Evolutionary conservation across 2,888 invertebrate species (phyloP), one percentile per base, ranked within the genome.

Genomic region (Stenodera caucasica): DNA sequence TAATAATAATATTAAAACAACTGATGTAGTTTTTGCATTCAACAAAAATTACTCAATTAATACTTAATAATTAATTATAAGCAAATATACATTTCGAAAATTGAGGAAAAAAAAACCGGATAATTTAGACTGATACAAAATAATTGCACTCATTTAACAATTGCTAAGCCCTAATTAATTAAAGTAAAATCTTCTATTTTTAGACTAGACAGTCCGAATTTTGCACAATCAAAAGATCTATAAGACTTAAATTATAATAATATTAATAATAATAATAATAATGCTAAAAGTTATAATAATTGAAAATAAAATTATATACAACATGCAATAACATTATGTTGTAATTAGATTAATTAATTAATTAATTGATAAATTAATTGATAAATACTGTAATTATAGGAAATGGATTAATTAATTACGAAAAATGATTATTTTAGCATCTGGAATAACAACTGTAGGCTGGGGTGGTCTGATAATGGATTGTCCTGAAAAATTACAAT

Each of bases 381-480:
- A 55, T 45, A 57, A 67, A 67, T 64, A 64, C 65, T 66, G 65
- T 50, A 55, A 50, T 23, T 29, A 61, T 63, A 61, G 60, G 63
- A 63, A 54, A 54, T 58, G 32, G 23, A 49, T 61, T 50, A 26
- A 32, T 53, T 53, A 53, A 33, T 32, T 45, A 6, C 3, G 45
- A 21, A 23, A 35, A 55, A 45, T 49, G 15, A 23, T 60, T 40
- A 26, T 61, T 55, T 68, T 68, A 78, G 70, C 77, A 78, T 74
- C 77, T 75, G 70, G 75, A 75, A 68, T 72, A 79, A 72, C 78
- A 78, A 70, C 70, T 76, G 72, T 75, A 76, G 57, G 76, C 68
- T 55, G 76, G 68, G 56, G 76, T 72, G 65, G 78, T 72, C 63
- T 78, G 78, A 65, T 78, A 79, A 63, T 80, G 80, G 65, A 77